Conservation (phyloP, 2,888 invertebrate genomes). For the Drosophila picticornis region DNA sequence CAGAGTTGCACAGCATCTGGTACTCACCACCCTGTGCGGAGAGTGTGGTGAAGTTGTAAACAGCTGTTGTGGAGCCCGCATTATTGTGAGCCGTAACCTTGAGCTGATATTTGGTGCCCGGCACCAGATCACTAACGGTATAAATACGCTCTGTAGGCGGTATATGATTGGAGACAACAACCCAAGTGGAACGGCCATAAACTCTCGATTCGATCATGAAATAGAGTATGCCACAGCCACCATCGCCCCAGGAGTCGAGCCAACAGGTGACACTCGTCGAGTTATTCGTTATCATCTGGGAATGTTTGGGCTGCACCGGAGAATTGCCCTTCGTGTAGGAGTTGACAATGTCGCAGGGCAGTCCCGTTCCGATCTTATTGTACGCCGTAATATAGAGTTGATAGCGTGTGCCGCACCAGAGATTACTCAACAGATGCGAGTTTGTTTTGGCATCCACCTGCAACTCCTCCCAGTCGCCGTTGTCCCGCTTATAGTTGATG, state of each 20-base stretch:
- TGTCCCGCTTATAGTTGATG: slow-evolving; percentile 95
- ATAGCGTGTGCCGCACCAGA: slow-evolving; percentile 95
- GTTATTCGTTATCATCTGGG: slow-evolving; percentile 93
- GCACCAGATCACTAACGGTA: slow-evolving; percentile 91
- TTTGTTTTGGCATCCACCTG: slow-evolving; percentile 93
- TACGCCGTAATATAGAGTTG: slow-evolving; percentile 96
- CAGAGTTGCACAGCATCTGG: neutral
- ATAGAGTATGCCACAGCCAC: slow-evolving; percentile 94
- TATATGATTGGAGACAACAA: slow-evolving; percentile 92
- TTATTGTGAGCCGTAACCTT: slow-evolving; percentile 94
- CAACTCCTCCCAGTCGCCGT: slow-evolving; percentile 96
- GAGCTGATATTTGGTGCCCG: slow-evolving; percentile 90
- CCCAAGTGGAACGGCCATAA: slow-evolving; percentile 88
- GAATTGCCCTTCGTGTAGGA: slow-evolving; percentile 93
- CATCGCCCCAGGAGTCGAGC: slow-evolving; percentile 95
- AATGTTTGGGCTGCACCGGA: slow-evolving; percentile 92
- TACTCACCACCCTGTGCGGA: slow-evolving; percentile 90
- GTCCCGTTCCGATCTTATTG: slow-evolving; percentile 94
- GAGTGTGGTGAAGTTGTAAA: slow-evolving; percentile 94
- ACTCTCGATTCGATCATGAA: slow-evolving; percentile 93
- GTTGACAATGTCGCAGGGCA: slow-evolving; percentile 95
- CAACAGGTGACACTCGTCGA: slow-evolving; percentile 94
- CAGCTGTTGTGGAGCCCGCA: slow-evolving; percentile 92
- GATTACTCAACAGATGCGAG: slow-evolving; percentile 91
- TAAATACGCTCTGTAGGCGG: slow-evolving; percentile 93